Evolutionary conservation across 1,140 invertebrate species (phyloP).

Genomic region (Macrobrachium nipponense): DNA sequence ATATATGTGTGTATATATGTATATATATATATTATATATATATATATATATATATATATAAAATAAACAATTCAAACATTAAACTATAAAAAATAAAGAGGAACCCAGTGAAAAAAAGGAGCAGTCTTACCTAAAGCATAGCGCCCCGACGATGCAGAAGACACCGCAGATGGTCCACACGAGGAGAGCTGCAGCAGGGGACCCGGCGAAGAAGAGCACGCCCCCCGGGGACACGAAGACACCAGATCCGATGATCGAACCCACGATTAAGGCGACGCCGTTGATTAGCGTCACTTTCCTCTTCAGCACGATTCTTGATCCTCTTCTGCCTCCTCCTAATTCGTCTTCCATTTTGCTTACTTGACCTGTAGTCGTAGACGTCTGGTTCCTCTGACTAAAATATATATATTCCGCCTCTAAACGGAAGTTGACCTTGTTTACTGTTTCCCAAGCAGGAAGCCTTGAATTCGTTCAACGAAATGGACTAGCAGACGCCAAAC

Average conservation of each 20-base stretch:
- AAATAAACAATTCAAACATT: not conserved
- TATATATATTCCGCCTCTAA: too few species aligned
- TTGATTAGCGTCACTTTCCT: constrained; percentile 85
- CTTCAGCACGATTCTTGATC: constrained; percentile 69
- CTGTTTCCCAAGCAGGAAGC: too few species aligned
- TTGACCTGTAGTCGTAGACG: not conserved
- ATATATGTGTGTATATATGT: not conserved
- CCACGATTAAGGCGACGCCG: constrained; percentile 88
- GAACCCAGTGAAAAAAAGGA: not conserved
- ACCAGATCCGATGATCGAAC: constrained; percentile 79
- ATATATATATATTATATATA: constrained; percentile 37
- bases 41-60: not conserved
- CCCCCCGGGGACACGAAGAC: constrained; percentile 83
- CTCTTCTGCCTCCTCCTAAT: not conserved
- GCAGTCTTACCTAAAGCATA: constrained; percentile 71
- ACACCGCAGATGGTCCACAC: constrained; percentile 68
- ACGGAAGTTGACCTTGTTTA: too few species aligned
- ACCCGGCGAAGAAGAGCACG: constrained; percentile 67
- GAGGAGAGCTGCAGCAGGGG: constrained; percentile 66
- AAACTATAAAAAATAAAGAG: too few species aligned
- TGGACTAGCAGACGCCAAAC: too few species aligned
- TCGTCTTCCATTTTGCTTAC: not conserved
- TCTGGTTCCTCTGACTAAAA: too few species aligned
- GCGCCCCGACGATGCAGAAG: constrained; percentile 80
- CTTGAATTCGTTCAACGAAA: too few species aligned